Percentiles rank a stretch among this genome's conserved stretches.
Conservation (phyloP, 2,888 invertebrate genomes). For the Lochmaea capreae region DNA sequence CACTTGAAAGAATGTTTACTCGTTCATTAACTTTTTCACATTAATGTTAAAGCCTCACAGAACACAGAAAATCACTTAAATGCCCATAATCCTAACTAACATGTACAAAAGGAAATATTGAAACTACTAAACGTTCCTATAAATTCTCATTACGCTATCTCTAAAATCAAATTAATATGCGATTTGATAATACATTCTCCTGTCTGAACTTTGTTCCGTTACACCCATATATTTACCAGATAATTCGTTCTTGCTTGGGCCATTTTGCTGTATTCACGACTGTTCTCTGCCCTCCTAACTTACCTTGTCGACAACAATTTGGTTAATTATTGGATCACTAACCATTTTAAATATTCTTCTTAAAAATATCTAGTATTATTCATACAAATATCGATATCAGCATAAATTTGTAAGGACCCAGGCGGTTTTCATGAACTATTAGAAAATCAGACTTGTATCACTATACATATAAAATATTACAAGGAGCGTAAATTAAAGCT, state of each 20-base stretch:
- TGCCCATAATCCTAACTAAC: background rate
- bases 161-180: constrained; percentile 39
- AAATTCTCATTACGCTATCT: constrained; percentile 32
- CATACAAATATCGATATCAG: too few relatives aligned
- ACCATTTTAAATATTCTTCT: too few relatives aligned
- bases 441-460: too few relatives aligned
- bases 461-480: too few relatives aligned
- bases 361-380: too few relatives aligned
- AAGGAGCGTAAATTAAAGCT: too few relatives aligned
- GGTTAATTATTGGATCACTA: too few relatives aligned
- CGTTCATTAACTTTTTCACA: background rate
- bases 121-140: constrained; percentile 13
- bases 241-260: constrained; percentile 27
- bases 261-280: background rate
- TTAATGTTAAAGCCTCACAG: background rate
- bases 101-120: constrained; percentile 11
- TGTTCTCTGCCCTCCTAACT: background rate
- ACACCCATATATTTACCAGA: constrained; percentile 28
- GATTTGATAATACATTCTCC: constrained; percentile 45
- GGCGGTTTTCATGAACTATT: too few relatives aligned
- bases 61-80: constrained; percentile 4
- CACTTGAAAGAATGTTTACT: background rate
- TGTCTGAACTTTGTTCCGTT: constrained; percentile 39
- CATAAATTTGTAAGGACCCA: too few relatives aligned
- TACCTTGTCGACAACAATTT: background rate